These are phyloP conservation scores for Agapornis canus DNA, from an alignment of 2,797 vertebrate species.

Conservation along the genomic window DNA sequence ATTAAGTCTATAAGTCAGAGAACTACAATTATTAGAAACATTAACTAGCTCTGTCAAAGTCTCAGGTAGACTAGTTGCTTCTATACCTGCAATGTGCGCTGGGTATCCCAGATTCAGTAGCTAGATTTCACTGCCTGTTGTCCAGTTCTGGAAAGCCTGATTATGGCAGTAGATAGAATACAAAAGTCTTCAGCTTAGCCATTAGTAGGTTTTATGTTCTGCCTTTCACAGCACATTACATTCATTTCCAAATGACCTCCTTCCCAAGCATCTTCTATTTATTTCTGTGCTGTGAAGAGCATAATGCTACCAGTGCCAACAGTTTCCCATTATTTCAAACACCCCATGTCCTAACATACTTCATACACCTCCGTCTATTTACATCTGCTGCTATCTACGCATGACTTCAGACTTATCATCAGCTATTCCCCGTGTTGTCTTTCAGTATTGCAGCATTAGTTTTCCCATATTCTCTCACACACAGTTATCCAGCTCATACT, in stretches of 20 bases:
- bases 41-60: not conserved
- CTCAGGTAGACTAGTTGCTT: not conserved
- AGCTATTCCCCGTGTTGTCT: not conserved
- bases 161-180: not conserved
- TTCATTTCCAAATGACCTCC: not conserved
- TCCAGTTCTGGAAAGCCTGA: not conserved
- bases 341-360: not conserved
- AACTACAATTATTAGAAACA: not conserved
- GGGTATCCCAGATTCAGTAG: not conserved
- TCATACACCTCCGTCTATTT: not conserved
- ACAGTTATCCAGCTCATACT: not conserved
- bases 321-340: not conserved
- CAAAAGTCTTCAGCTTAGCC: not conserved
- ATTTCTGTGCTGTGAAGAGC: not conserved
- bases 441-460: not conserved
- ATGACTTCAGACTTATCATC: not conserved
- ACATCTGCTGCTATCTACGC: not conserved
- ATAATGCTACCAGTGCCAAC: not conserved
- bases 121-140: not conserved
- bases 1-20: not conserved
- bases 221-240: not conserved
- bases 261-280: not conserved
- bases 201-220: not conserved
- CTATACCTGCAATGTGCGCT: not conserved
- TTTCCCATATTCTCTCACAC: not conserved